Evolutionary conservation across 2,797 vertebrate genomes (phyloP), one percentile per base, ranked within the genome.

Genomic region (Allobates femoralis): DNA sequence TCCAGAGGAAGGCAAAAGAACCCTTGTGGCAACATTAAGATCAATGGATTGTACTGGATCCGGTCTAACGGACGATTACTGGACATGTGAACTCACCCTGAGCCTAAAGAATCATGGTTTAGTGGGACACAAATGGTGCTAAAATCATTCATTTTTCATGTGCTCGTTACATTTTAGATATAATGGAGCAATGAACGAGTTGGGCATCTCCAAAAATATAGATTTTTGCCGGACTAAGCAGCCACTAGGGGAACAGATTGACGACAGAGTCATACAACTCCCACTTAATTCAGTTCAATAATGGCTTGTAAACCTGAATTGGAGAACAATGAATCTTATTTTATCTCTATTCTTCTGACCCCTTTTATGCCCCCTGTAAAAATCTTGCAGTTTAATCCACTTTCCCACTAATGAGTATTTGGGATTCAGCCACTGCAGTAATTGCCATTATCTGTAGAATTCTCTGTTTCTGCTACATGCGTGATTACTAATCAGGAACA

Each of bases 401-500:
- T 69, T 69, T 21, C 34, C 5, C 34, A 69, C 41, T 71, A 71
- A 16, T 71, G 67, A 74, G n/a, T 16, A 74, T 74, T 50, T 74
- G 11, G 41, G 23, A 74, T 74, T 74, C 41, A 50, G 41, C 37
- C 12, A 21, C 53, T 58, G 41, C 41, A 46, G 41, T 46, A 78
- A 78, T 78, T 78, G 51, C 26, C 75, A 56, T 78, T 78, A 78
- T 34, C 26, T 55, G 51, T 34, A 34, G 23, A 78, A 58, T 10
- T 19, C 21, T 53, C 19, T 21, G 75, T 58, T 69, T 23, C 69
- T 50, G n/a, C 32, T 58, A 30, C 26, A 21, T 18, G 28, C 14
- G 10, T 55, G 53, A 56, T 55, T 78, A 55, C 75, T 78, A 78
- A 78, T 74, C 71, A 46, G 41, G n/a, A 46, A 50, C 71, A 74